Conservation (phyloP, 1,140 invertebrate genomes). For the Plodia interpunctella region DNA sequence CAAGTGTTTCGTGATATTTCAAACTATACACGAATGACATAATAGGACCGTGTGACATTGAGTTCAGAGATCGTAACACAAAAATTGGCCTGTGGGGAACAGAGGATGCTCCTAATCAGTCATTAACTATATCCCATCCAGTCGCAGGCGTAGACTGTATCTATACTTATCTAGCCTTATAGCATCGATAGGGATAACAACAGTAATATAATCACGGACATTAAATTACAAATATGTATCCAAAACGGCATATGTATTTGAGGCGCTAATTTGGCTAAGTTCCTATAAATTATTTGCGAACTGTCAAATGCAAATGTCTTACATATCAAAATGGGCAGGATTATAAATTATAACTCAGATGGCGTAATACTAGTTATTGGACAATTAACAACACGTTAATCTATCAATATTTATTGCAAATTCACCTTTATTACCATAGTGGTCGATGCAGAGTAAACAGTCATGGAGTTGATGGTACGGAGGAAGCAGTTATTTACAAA, state of each 20-base stretch:
- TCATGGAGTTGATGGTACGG: no score
- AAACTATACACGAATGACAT: not conserved
- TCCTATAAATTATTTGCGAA: no score
- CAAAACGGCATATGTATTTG: not conserved
- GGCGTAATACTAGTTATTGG: no score
- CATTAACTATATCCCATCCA: slow-evolving; percentile 26
- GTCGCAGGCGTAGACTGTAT: not conserved
- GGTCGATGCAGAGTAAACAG: no score
- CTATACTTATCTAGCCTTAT: not conserved
- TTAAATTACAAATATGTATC: not conserved
- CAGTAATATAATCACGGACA: not conserved
- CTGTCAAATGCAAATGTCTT: no score
- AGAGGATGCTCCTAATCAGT: slow-evolving; percentile 27
- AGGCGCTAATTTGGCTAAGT: not conserved
- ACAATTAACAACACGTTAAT: no score
- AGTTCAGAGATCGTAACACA: slow-evolving; percentile 24
- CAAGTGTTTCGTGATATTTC: no score
- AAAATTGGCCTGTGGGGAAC: slow-evolving; percentile 28
- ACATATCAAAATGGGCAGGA: not conserved
- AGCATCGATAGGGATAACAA: not conserved
- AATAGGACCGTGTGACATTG: slow-evolving; percentile 19
- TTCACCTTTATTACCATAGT: no score
- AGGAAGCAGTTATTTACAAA: no score
- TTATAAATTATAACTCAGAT: no score
- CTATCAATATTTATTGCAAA: no score